phyloP scores from a whole-genome alignment of 1,140 invertebrate genomes.

The Cyclina sinensis region DNA sequence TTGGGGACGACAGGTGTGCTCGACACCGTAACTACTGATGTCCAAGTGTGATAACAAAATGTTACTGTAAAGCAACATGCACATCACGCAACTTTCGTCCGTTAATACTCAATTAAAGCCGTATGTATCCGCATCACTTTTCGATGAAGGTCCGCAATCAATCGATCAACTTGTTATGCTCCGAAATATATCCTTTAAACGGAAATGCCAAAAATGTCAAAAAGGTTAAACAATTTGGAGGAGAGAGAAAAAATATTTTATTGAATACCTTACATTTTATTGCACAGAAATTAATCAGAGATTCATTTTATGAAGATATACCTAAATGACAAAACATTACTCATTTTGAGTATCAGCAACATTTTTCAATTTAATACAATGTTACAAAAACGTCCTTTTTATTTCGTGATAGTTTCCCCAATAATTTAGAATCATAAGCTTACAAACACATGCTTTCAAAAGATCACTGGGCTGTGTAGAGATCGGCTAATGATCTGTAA shows the following conservation, averaged over 20 bases:
- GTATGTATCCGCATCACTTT: constrained; percentile 13
- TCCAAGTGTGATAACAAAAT: constrained; percentile 40
- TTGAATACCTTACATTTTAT: no score
- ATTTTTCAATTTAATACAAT: no score
- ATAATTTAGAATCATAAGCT: neutral
- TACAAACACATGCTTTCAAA: neutral
- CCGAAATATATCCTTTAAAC: constrained; percentile 32
- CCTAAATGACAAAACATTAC: no score
- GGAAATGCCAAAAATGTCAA: constrained; percentile 51
- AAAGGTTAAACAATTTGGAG: neutral
- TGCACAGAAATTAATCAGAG: no score
- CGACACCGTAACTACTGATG: neutral
- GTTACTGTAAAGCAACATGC: constrained; percentile 37
- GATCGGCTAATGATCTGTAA: neutral
- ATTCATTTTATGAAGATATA: no score
- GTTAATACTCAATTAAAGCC: constrained; percentile 41
- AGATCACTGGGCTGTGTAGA: neutral
- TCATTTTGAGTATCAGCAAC: no score
- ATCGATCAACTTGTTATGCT: constrained; percentile 21
- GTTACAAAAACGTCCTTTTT: no score
- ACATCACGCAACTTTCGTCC: constrained; percentile 25
- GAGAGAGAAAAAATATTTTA: no score
- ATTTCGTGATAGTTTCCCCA: no score
- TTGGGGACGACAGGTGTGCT: constrained; percentile 44
- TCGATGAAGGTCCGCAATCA: neutral